phyloP scores from a whole-genome alignment of 2,113 vertebrate genomes.

The Meleagris gallopavo region DNA sequence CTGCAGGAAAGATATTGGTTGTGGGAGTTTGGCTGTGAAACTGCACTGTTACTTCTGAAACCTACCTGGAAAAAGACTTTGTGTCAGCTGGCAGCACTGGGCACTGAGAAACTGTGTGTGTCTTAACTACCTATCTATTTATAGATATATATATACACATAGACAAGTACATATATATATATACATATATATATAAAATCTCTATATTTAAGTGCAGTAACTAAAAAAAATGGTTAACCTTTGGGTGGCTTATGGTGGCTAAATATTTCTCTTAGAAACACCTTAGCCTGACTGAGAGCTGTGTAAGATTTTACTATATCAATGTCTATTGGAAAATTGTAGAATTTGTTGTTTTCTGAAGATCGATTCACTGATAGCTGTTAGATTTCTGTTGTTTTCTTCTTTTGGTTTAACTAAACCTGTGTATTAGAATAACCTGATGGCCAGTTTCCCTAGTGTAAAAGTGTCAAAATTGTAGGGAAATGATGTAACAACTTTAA shows the following conservation, averaged over 20 bases:
- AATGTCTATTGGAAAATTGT: not conserved
- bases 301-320: not conserved
- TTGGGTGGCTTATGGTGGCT: not conserved
- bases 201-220: not conserved
- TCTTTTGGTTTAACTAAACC: not conserved
- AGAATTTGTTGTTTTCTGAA: not conserved
- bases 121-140: too few species aligned
- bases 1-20: fast-evolving
- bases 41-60: not conserved
- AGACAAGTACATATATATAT: not conserved
- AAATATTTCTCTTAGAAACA: not conserved
- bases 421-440: not conserved
- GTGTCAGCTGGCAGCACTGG: not conserved
- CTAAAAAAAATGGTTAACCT: not conserved
- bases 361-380: not conserved
- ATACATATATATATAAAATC: not conserved
- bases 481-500: not conserved
- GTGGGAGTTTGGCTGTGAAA: not conserved
- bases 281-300: not conserved
- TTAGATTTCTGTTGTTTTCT: not conserved
- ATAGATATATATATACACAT: not conserved
- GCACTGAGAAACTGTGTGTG: fast-evolving
- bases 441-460: not conserved
- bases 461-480: not conserved
- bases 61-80: not conserved